These are phyloP conservation scores for Melanotaenia duboulayi DNA, from an alignment of 2,113 vertebrate genomes.

Conservation along the genomic window DNA sequence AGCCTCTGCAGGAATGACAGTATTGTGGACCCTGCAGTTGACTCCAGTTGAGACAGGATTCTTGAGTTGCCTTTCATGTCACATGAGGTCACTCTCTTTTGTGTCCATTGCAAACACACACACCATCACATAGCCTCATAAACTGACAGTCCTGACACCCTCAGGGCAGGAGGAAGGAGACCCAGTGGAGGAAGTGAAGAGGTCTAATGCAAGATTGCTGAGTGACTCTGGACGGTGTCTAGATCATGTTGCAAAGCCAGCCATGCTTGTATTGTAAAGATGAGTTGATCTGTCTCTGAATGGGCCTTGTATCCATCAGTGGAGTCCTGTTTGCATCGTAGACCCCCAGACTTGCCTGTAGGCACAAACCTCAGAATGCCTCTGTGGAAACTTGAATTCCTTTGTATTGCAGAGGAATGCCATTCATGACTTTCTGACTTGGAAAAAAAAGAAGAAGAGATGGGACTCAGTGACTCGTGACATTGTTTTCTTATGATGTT, in stretches of 20 bases:
- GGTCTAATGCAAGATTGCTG: constrained; percentile 73
- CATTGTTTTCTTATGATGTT: constrained; percentile 1
- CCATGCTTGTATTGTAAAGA: constrained; percentile 60
- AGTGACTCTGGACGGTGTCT: constrained; percentile 69
- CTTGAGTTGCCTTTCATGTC: constrained; percentile 69
- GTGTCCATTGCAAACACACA: constrained; percentile 37
- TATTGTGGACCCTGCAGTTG: constrained; percentile 49
- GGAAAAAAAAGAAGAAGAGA: constrained; percentile 23
- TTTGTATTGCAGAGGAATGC: constrained; percentile 61
- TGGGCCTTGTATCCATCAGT: constrained; percentile 48
- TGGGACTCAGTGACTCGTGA: constrained; percentile 11
- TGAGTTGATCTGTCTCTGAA: constrained; percentile 62
- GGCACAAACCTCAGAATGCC: constrained; percentile 50
- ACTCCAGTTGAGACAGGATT: constrained; percentile 61
- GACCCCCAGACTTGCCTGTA: constrained; percentile 42
- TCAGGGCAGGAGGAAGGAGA: constrained; percentile 66
- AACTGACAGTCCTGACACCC: constrained; percentile 40
- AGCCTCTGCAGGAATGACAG: constrained; percentile 33
- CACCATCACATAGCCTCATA: constrained; percentile 27
- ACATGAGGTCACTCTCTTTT: constrained; percentile 72
- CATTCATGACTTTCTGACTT: constrained; percentile 58
- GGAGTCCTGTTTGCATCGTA: constrained; percentile 49
- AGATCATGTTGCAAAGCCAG: constrained; percentile 72
- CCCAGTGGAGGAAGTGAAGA: constrained; percentile 74
- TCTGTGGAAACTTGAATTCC: constrained; percentile 60